These are phyloP conservation scores for Prorops nasuta DNA, from an alignment of 1,140 invertebrate genomes.

Conservation along the genomic window DNA sequence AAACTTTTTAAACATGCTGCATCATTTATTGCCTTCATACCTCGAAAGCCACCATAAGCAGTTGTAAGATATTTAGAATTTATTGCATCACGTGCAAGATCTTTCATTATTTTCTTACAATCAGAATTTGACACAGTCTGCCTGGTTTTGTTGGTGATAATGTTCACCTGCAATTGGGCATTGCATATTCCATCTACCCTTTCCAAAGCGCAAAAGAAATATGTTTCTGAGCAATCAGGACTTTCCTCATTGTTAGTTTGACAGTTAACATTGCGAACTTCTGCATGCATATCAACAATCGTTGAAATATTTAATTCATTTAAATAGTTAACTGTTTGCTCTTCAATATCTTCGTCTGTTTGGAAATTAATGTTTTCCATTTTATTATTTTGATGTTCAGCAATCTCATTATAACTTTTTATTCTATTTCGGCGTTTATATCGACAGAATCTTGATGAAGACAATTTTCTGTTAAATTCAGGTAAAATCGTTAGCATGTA, in stretches of 20 bases:
- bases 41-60: slow-evolving; percentile 11
- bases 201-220: slow-evolving; percentile 12
- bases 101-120: slow-evolving; percentile 3
- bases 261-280: slow-evolving; percentile 8
- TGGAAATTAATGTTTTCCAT: too few relatives aligned
- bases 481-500: slow-evolving; percentile 16
- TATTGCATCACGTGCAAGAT: slow-evolving; percentile 15
- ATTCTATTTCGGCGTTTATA: too few relatives aligned
- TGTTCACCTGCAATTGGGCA: slow-evolving; percentile 18
- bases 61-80: neutral
- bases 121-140: slow-evolving; percentile 5
- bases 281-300: neutral
- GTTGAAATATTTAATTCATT: too few relatives aligned
- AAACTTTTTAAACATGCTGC: slow-evolving; percentile 10
- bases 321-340: too few relatives aligned
- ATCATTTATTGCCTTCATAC: slow-evolving; percentile 7
- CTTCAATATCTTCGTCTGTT: too few relatives aligned
- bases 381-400: too few relatives aligned
- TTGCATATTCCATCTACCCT: slow-evolving; percentile 4
- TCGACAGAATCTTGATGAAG: slow-evolving; percentile 8
- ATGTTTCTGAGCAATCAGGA: too few relatives aligned
- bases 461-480: slow-evolving; percentile 9
- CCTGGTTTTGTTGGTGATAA: neutral
- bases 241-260: too few relatives aligned
- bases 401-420: too few relatives aligned